Percentiles rank a stretch among this genome's conserved stretches.
These are phyloP conservation scores for Apogon talboti DNA, from an alignment of 2,797 vertebrate species.

Conservation along the genomic window DNA sequence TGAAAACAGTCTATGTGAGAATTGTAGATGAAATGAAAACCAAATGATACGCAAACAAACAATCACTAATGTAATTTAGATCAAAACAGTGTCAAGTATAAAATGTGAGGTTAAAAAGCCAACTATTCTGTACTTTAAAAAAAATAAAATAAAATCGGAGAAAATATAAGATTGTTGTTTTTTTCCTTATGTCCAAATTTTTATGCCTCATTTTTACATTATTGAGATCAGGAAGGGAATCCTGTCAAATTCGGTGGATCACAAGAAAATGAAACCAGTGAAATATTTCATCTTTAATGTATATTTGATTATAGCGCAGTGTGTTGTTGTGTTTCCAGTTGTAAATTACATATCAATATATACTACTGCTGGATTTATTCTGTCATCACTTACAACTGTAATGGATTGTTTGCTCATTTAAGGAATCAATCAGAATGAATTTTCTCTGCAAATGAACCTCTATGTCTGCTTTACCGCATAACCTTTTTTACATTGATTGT, in stretches of 20 bases:
- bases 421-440: conserved; percentile 32
- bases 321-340: background rate
- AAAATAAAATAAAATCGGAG: too few relatives aligned
- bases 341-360: background rate
- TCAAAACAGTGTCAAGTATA: too few relatives aligned
- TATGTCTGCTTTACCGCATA: conserved; percentile 16
- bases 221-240: background rate
- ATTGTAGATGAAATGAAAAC: too few relatives aligned
- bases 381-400: conserved; percentile 5
- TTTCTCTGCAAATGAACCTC: conserved; percentile 33
- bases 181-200: background rate
- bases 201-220: background rate
- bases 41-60: too few relatives aligned
- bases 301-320: background rate
- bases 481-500: conserved; percentile 21
- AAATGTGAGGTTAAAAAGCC: too few relatives aligned
- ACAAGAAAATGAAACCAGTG: background rate
- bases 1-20: too few relatives aligned
- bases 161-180: too few relatives aligned
- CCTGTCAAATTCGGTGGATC: background rate
- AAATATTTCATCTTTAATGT: background rate
- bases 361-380: background rate
- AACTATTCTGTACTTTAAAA: too few relatives aligned
- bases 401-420: conserved; percentile 28
- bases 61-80: too few relatives aligned